Percentiles rank a stretch among this genome's conserved stretches.
Conservation (phyloP, 2,888 invertebrate genomes). For the Sceliomorpha sp. region DNA sequence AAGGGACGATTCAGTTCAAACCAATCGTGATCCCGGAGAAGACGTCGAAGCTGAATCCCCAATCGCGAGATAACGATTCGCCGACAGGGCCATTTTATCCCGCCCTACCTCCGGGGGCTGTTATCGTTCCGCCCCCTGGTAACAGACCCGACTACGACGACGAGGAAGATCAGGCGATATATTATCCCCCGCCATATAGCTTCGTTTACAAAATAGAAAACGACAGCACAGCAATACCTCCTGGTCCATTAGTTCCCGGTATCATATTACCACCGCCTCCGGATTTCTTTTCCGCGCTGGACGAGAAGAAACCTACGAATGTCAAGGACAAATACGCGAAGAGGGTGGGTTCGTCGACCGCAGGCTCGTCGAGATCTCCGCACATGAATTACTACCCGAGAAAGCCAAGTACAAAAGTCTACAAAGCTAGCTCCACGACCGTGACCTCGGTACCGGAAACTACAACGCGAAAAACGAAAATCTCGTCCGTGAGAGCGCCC, state of each 20-base stretch:
- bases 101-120: conserved; percentile 84
- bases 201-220: conserved; percentile 91
- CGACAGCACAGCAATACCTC: conserved; percentile 88
- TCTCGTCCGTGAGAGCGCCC: conserved; percentile 31
- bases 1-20: conserved; percentile 63
- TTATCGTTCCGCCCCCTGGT: conserved; percentile 81
- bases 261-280: conserved; percentile 94
- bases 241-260: conserved; percentile 93
- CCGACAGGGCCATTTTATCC: conserved; percentile 77
- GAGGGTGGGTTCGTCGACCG: conserved; percentile 64
- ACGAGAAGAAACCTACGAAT: conserved; percentile 79
- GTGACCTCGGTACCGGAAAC: conserved; percentile 36
- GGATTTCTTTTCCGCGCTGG: conserved; percentile 89
- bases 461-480: conserved; percentile 49
- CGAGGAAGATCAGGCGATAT: conserved; percentile 95
- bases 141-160: conserved; percentile 89
- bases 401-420: conserved; percentile 25
- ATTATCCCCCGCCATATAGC: conserved; percentile 95
- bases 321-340: conserved; percentile 60
- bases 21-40: conserved; percentile 56
- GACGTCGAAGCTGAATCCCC: conserved; percentile 82
- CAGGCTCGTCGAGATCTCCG: conserved; percentile 46
- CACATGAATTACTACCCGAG: conserved; percentile 23
- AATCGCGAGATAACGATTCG: conserved; percentile 59
- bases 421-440: conserved; percentile 31